Conservation (phyloP, 2,113 vertebrate species). For the Hirundichthys speculiger region DNA sequence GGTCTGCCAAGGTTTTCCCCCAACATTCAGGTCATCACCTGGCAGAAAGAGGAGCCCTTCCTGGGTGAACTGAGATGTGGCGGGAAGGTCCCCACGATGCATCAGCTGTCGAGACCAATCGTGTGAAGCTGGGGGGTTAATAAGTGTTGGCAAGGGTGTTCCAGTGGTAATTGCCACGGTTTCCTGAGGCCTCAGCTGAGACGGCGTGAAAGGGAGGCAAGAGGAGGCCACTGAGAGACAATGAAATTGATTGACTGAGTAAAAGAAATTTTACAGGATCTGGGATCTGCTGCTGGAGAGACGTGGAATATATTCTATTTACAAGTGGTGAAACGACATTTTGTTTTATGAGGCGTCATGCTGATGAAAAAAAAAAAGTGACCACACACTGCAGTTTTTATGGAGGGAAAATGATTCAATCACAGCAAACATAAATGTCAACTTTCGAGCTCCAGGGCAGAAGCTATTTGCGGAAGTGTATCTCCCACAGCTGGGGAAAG, state of each 20-base stretch:
- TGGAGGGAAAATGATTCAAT: too few relatives aligned
- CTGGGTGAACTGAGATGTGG: slow-evolving; percentile 49
- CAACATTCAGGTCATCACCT: slow-evolving; percentile 31
- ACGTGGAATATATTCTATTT: too few relatives aligned
- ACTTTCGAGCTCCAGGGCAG: too few relatives aligned
- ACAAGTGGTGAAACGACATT: too few relatives aligned
- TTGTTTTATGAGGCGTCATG: too few relatives aligned
- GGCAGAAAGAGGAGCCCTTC: slow-evolving; percentile 33
- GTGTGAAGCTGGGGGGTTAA: slow-evolving; percentile 54
- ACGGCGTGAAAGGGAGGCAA: slow-evolving; percentile 25
- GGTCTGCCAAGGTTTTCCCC: slow-evolving; percentile 24
- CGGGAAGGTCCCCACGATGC: slow-evolving; percentile 29
- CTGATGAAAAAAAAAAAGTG: too few relatives aligned
- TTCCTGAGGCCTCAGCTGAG: slow-evolving; percentile 41
- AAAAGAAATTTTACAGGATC: too few relatives aligned
- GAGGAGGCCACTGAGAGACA: neutral
- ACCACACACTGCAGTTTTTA: too few relatives aligned
- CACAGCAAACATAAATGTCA: too few relatives aligned
- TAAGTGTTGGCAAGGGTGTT: slow-evolving; percentile 53
- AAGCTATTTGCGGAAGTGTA: too few relatives aligned
- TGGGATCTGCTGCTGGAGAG: too few relatives aligned
- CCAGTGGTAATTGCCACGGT: slow-evolving; percentile 51
- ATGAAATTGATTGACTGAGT: neutral
- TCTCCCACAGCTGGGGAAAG: too few relatives aligned
- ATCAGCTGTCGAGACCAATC: slow-evolving; percentile 60